These are phyloP conservation scores for Labrus mixtus DNA, from an alignment of 2,113 vertebrate genomes.

Conservation along the genomic window DNA sequence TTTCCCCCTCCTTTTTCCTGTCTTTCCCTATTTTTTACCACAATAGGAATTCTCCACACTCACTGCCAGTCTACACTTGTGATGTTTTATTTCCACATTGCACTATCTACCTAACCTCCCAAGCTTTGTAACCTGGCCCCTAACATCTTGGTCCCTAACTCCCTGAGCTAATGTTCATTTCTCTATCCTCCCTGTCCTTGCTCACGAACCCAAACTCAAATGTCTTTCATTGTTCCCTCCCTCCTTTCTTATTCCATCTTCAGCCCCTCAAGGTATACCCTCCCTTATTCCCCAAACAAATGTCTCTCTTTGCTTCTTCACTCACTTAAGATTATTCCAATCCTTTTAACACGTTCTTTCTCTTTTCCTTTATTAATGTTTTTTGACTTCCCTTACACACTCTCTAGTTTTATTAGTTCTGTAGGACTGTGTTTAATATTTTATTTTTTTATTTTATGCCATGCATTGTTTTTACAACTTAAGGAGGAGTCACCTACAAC, in stretches of 20 bases:
- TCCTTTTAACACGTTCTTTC: slow-evolving; percentile 24
- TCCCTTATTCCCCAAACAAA: slow-evolving; percentile 48
- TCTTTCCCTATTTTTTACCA: slow-evolving; percentile 24
- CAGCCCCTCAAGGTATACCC: slow-evolving; percentile 21
- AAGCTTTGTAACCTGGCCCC: slow-evolving; percentile 47
- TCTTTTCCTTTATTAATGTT: slow-evolving; percentile 32
- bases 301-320: slow-evolving; percentile 9
- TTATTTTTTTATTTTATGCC: slow-evolving; percentile 18
- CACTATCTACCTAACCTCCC: slow-evolving; percentile 14
- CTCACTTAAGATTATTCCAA: slow-evolving; percentile 18
- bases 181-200: slow-evolving; percentile 3
- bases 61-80: slow-evolving; percentile 12
- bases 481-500: slow-evolving; percentile 17
- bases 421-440: slow-evolving; percentile 2
- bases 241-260: slow-evolving; percentile 14
- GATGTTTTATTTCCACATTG: slow-evolving; percentile 5
- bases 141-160: slow-evolving; percentile 30
- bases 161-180: slow-evolving; percentile 48
- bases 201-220: slow-evolving; percentile 25
- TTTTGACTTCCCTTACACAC: background rate
- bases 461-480: slow-evolving; percentile 36
- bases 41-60: background rate
- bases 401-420: background rate
- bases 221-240: background rate
- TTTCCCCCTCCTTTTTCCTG: slow-evolving; percentile 13